These are phyloP conservation scores for Aramus guarauna DNA, from an alignment of 2,113 vertebrate species.

Conservation along the genomic window DNA sequence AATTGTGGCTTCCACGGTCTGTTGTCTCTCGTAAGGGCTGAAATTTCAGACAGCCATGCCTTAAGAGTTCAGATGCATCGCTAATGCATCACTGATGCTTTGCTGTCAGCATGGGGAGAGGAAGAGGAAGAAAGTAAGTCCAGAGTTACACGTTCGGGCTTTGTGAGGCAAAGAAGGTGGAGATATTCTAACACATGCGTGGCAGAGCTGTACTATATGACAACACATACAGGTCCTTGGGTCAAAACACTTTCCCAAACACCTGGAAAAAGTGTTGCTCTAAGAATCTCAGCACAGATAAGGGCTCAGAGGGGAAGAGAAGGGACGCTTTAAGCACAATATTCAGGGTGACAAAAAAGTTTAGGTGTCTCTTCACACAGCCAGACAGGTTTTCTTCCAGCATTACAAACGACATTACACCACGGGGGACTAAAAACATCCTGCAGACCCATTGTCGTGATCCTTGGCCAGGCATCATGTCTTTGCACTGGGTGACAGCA, in stretches of 20 bases:
- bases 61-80: neutral
- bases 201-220: neutral
- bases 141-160: neutral
- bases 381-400: neutral
- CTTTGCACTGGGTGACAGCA: neutral
- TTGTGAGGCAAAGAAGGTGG: neutral
- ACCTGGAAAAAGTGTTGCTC: neutral
- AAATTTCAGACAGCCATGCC: constrained; percentile 25
- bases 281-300: neutral
- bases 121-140: neutral
- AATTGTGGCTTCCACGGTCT: neutral
- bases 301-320: neutral
- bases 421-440: neutral
- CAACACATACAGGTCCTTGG: neutral
- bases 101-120: neutral
- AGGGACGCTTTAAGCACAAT: neutral
- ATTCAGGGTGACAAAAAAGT: neutral
- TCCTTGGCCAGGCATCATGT: neutral
- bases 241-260: neutral
- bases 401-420: neutral
- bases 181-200: neutral
- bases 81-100: neutral
- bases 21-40: constrained; percentile 19
- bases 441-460: neutral
- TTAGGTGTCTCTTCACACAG: neutral